A percentile compares a stretch with the other conserved stretches of the same genome.
Conservation (phyloP, 2,797 vertebrate species). For the Peromyscus attwateri region DNA sequence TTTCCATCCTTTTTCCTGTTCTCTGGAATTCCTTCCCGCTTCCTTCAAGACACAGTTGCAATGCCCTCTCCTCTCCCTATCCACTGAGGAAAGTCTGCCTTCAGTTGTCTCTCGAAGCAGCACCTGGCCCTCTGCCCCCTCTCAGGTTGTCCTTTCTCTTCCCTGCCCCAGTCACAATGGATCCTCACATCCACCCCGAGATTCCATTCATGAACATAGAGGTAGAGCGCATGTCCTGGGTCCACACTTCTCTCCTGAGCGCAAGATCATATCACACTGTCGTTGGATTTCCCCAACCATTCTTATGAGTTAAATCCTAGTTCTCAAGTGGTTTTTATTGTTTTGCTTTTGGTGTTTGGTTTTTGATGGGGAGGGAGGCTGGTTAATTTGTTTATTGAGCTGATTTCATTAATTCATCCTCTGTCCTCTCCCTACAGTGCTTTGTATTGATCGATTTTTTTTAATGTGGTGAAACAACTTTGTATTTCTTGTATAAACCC, state of each 20-base stretch:
- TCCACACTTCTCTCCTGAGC: neutral
- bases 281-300: neutral
- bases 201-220: neutral
- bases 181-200: neutral
- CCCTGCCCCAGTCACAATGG: neutral
- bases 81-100: neutral
- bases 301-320: neutral
- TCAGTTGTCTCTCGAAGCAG: neutral
- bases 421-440: neutral
- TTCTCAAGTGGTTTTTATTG: neutral
- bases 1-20: too few species aligned
- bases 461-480: neutral
- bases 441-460: neutral
- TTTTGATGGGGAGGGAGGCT: neutral
- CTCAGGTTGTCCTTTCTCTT: neutral
- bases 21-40: too few species aligned
- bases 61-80: neutral
- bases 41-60: neutral
- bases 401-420: neutral
- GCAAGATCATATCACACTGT: neutral
- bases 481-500: neutral
- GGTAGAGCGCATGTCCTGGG: neutral
- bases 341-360: neutral
- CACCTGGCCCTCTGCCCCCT: too few species aligned
- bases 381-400: neutral